Conservation (phyloP, 2,888 invertebrate genomes). For the Aleiodes alternator region DNA sequence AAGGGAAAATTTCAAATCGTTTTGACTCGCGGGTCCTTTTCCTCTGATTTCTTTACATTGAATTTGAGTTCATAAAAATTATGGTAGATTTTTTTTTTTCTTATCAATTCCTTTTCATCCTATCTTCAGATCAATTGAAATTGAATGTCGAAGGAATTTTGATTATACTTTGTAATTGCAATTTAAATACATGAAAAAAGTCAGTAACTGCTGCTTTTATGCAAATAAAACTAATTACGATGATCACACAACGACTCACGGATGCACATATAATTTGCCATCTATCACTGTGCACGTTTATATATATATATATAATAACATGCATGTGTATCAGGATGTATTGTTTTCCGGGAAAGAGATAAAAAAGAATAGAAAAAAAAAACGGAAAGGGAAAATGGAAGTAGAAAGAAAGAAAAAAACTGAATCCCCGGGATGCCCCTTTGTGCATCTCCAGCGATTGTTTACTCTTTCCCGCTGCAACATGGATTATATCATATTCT, state of each 20-base stretch:
- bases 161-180: neutral
- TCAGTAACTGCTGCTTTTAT: constrained; percentile 59
- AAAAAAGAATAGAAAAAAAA: constrained; percentile 30
- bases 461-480: constrained; percentile 37
- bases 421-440: constrained; percentile 46
- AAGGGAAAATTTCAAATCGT: too few relatives aligned
- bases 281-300: constrained; percentile 40
- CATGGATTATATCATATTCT: constrained; percentile 41
- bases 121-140: too few relatives aligned
- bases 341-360: constrained; percentile 34
- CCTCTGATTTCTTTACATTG: too few relatives aligned
- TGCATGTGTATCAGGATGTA: constrained; percentile 33
- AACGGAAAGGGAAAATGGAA: constrained; percentile 28
- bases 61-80: too few relatives aligned
- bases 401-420: constrained; percentile 30
- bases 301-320: constrained; percentile 7
- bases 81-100: too few relatives aligned
- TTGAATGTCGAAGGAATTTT: too few relatives aligned
- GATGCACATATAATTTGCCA: constrained; percentile 42
- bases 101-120: too few relatives aligned
- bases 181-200: constrained; percentile 35
- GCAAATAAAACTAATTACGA: constrained; percentile 71
- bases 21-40: too few relatives aligned
- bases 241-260: constrained; percentile 62
- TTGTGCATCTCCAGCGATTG: constrained; percentile 48